Conservation (phyloP, 2,113 vertebrate genomes). For the Halcyon senegalensis region DNA sequence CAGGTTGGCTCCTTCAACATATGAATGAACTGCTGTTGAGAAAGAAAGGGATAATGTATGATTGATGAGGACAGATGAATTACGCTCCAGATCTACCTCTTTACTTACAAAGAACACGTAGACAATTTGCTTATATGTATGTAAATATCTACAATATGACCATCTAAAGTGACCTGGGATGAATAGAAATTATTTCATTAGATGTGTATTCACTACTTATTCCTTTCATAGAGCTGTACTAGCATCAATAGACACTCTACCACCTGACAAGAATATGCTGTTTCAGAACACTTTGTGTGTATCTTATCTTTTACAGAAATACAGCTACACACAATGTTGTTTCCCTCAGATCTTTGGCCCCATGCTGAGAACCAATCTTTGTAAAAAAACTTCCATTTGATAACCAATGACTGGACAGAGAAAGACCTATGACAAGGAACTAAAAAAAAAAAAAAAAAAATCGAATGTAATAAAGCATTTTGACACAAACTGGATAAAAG, state of each 20-base stretch:
- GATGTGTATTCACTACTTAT: background rate
- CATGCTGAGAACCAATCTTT: background rate
- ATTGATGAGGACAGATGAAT: background rate
- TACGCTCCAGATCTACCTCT: background rate
- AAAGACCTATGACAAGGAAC: background rate
- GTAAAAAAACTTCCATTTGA: constrained; percentile 1
- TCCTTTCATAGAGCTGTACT: background rate
- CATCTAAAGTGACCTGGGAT: background rate
- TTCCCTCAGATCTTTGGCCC: background rate
- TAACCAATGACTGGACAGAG: background rate
- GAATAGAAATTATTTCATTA: background rate
- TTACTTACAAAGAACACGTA: background rate
- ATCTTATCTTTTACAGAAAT: background rate
- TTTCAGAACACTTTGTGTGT: background rate
- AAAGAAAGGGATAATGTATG: background rate
- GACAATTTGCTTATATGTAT: background rate
- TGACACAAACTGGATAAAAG: constrained; percentile 12
- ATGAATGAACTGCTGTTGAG: background rate
- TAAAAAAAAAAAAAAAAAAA: background rate
- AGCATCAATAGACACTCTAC: background rate
- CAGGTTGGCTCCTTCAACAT: background rate
- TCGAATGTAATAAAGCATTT: background rate
- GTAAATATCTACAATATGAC: background rate
- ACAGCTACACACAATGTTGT: background rate
- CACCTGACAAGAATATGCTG: rapidly evolving